A percentile compares a stretch with the other conserved stretches of the same genome.
Evolutionary conservation across 1,140 invertebrate species (phyloP).

Genomic region (Leptopilina clavipes): DNA sequence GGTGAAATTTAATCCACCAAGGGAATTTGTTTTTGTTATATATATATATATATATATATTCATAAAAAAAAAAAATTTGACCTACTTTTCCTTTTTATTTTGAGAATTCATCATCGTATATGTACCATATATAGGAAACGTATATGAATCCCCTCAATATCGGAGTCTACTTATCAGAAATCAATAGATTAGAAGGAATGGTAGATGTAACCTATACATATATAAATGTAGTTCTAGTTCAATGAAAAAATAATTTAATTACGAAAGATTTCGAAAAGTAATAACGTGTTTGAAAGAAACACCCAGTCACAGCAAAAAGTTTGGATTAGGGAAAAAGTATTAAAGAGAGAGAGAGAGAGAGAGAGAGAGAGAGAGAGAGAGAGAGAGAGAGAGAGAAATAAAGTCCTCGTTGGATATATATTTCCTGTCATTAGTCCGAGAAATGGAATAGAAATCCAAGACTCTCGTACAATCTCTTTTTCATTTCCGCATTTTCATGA

Average conservation of each 20-base stretch:
- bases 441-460: conserved; percentile 19
- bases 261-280: conserved; percentile 16
- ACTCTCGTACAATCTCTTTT: conserved; percentile 16
- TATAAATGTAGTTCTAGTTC: neutral
- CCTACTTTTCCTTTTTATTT: too few species aligned
- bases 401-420: conserved; percentile 11
- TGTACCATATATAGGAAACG: too few species aligned
- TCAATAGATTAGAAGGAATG: too few species aligned
- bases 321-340: neutral
- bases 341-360: neutral
- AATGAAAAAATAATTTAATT: conserved; percentile 6
- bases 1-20: neutral
- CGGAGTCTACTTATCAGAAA: too few species aligned
- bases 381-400: neutral
- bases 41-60: too few species aligned
- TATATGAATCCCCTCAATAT: too few species aligned
- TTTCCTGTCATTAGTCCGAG: conserved; percentile 15
- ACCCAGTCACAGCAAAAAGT: neutral
- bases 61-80: too few species aligned
- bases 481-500: conserved; percentile 19
- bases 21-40: too few species aligned
- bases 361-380: neutral
- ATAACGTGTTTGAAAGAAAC: conserved; percentile 8
- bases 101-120: too few species aligned
- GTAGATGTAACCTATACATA: too few species aligned